These are phyloP conservation scores for Zonitis immaculata DNA, from an alignment of 2,888 invertebrate genomes.

Conservation along the genomic window DNA sequence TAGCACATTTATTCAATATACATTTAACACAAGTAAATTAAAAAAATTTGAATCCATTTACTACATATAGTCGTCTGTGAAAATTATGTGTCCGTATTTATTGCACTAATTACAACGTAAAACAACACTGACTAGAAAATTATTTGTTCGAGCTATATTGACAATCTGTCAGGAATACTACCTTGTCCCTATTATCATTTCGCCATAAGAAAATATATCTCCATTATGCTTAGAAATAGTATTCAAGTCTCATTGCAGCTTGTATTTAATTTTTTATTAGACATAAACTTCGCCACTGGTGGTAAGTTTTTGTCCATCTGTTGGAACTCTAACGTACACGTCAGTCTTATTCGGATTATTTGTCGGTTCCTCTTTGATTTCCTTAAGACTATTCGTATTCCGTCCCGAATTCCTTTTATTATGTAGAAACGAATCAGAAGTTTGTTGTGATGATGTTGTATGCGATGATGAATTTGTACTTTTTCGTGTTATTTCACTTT, in stretches of 20 bases:
- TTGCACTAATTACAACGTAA: neutral
- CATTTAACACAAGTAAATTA: no score
- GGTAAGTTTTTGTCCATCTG: conserved; percentile 34
- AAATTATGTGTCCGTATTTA: neutral
- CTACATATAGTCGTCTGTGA: no score
- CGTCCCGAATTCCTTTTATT: conserved; percentile 44
- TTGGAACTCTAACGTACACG: conserved; percentile 39
- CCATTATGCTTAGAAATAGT: no score
- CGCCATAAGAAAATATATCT: neutral
- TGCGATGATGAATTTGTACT: conserved; percentile 57
- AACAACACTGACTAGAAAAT: neutral
- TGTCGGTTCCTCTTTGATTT: conserved; percentile 35
- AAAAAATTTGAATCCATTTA: no score
- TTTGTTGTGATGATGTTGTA: conserved; percentile 60
- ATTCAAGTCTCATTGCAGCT: no score
- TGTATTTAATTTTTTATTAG: no score
- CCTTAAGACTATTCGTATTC: conserved; percentile 37
- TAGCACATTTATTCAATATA: neutral
- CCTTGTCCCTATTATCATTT: neutral
- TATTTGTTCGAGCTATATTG: neutral
- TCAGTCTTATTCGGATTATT: conserved; percentile 22
- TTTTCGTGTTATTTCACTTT: conserved; percentile 56
- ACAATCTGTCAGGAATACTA: neutral
- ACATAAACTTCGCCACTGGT: conserved; percentile 41
- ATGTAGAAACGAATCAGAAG: conserved; percentile 60